Conservation (phyloP, 2,113 vertebrate species). For the Chionis minor region DNA sequence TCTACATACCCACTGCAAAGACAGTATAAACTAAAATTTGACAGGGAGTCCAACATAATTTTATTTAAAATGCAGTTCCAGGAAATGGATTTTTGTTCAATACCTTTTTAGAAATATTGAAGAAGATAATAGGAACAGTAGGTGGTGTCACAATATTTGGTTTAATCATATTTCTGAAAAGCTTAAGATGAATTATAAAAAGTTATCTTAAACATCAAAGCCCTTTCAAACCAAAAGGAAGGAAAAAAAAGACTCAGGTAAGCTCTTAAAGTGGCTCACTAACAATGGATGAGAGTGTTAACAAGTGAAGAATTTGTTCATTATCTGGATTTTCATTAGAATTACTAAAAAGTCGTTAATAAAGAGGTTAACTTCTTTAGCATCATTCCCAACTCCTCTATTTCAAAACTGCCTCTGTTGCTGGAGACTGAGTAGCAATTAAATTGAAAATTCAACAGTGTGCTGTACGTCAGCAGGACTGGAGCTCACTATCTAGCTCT, state of each 20-base stretch:
- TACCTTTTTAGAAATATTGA: neutral
- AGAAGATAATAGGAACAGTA: neutral
- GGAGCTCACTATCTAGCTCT: neutral
- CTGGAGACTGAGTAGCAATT: neutral
- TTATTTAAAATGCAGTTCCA: neutral
- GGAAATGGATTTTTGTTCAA: neutral
- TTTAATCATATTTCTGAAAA: neutral
- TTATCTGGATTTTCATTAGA: neutral
- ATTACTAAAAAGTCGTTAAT: neutral
- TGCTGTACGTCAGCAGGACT: neutral
- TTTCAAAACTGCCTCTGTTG: neutral
- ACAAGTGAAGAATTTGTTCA: neutral
- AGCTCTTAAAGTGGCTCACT: neutral
- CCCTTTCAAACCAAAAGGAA: neutral
- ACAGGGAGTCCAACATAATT: neutral
- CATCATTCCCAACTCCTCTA: neutral
- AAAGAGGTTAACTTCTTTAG: neutral
- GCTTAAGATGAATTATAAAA: neutral
- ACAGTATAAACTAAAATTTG: constrained; percentile 10
- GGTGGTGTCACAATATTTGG: neutral
- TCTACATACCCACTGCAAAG: constrained; percentile 30
- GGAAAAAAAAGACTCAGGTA: neutral
- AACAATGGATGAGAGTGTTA: neutral
- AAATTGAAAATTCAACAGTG: neutral
- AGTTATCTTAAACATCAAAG: neutral